phyloP scores from a whole-genome alignment of 2,888 invertebrate genomes.

The Ametastegia equiseti region DNA sequence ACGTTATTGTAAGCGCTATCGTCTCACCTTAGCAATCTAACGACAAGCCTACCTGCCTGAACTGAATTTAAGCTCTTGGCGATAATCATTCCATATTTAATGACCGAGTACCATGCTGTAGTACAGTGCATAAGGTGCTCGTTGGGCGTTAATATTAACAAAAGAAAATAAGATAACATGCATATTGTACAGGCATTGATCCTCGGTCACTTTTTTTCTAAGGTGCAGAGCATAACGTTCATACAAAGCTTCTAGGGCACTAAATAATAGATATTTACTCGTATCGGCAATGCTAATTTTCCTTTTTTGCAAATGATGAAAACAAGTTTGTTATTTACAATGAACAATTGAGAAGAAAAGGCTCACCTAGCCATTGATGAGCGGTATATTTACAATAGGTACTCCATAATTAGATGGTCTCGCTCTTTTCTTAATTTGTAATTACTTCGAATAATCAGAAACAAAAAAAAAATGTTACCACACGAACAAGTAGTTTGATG shows the following conservation, averaged over 20 bases:
- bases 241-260: slow-evolving; percentile 46
- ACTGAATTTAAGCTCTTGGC: slow-evolving; percentile 36
- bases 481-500: not conserved
- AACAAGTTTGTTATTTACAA: slow-evolving; percentile 18
- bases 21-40: slow-evolving; percentile 32
- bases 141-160: slow-evolving; percentile 56
- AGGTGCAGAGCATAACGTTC: slow-evolving; percentile 67
- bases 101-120: slow-evolving; percentile 62
- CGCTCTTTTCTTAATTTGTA: not conserved
- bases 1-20: slow-evolving; percentile 23
- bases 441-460: not conserved
- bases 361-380: not conserved
- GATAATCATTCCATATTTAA: slow-evolving; percentile 48
- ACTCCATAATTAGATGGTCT: not conserved
- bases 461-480: not conserved
- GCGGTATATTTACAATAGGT: not conserved
- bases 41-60: slow-evolving; percentile 27
- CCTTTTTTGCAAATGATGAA: not conserved
- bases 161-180: slow-evolving; percentile 59
- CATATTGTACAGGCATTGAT: slow-evolving; percentile 64
- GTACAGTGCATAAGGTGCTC: slow-evolving; percentile 62
- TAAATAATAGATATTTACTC: slow-evolving; percentile 5
- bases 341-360: not conserved
- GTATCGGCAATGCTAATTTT: not conserved
- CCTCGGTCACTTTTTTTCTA: slow-evolving; percentile 64